Percentiles rank a stretch among this genome's conserved stretches.
These are phyloP conservation scores for Tinamus guttatus DNA, from an alignment of 2,113 vertebrate genomes.

Conservation along the genomic window DNA sequence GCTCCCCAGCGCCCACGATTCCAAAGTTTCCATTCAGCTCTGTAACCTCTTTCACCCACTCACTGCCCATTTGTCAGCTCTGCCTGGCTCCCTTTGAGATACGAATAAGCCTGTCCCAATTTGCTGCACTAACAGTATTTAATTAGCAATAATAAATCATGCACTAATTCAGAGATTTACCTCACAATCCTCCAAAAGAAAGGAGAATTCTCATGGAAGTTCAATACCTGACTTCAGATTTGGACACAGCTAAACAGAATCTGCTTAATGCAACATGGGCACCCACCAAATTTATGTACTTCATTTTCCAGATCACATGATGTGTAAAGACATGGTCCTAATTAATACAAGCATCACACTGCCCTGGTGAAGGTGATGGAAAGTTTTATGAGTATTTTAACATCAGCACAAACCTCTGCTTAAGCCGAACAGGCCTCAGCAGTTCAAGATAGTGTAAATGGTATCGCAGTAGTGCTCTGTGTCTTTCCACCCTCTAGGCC, in stretches of 20 bases:
- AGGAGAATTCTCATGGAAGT: not conserved
- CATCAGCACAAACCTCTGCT: not conserved
- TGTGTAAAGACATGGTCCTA: accelerated
- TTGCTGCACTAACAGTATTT: not conserved
- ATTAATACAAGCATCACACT: not conserved
- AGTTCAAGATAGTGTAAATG: not conserved
- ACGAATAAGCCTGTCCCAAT: not conserved
- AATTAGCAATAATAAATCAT: not conserved
- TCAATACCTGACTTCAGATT: not conserved
- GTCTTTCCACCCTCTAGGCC: not conserved
- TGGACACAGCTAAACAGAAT: not conserved
- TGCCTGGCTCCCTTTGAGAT: not conserved
- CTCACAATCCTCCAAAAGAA: not conserved
- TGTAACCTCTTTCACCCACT: not conserved
- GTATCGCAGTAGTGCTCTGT: not conserved
- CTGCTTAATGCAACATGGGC: not conserved
- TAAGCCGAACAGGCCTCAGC: not conserved
- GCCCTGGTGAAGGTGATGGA: not conserved
- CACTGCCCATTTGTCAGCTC: not conserved
- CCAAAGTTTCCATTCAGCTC: not conserved
- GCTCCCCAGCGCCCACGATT: not conserved
- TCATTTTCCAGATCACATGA: not conserved
- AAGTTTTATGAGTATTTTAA: not conserved
- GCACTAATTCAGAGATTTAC: not conserved
- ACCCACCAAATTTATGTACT: not conserved